A percentile compares a stretch with the other conserved stretches of the same genome.
Conservation (phyloP, 2,888 invertebrate genomes). For the Itoplectis maculator region DNA sequence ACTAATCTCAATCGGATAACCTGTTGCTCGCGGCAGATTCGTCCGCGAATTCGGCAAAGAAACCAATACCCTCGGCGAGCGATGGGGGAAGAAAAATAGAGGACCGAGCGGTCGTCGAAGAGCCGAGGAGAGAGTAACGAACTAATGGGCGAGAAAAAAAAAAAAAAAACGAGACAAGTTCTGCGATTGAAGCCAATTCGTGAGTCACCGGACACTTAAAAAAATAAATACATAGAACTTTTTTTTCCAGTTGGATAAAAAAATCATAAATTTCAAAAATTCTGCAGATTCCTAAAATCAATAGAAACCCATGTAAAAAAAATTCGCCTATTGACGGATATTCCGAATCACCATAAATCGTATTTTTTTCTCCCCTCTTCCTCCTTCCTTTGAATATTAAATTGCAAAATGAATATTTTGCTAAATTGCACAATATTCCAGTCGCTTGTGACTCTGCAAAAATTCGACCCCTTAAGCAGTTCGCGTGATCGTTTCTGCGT, state of each 20-base stretch:
- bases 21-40: conserved; percentile 7
- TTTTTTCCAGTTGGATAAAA: too few relatives aligned
- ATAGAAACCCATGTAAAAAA: not conserved
- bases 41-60: conserved; percentile 2
- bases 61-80: not conserved
- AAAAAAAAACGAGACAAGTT: not conserved
- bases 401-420: too few relatives aligned
- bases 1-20: conserved; percentile 17
- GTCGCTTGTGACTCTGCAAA: too few relatives aligned
- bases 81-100: not conserved
- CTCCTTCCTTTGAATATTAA: too few relatives aligned
- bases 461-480: too few relatives aligned
- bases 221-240: not conserved
- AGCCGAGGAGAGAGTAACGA: not conserved
- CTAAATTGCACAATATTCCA: too few relatives aligned
- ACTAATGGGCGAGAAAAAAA: conserved; percentile 9
- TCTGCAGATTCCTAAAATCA: too few relatives aligned
- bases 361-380: too few relatives aligned
- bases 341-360: not conserved
- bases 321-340: not conserved
- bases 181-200: not conserved
- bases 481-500: not conserved
- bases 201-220: not conserved
- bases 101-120: conserved; percentile 10
- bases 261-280: too few relatives aligned